Base-by-base conservation (phyloP, 2,888 invertebrate genomes). In the Taphrorychus bicolor region DNA sequence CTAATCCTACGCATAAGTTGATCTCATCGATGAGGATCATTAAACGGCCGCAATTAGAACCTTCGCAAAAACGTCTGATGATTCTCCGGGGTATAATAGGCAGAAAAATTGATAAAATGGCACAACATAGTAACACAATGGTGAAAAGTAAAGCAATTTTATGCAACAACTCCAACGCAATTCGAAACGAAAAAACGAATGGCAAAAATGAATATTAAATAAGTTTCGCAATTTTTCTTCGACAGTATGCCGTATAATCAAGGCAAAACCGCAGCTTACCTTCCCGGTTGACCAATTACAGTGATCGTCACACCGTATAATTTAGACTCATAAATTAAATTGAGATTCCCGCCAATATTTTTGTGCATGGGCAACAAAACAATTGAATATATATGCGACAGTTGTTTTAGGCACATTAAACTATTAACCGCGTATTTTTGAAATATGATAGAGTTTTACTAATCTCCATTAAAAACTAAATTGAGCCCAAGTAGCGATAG, bases 241-340 rank as follows among this genome's bases (percentile, higher is more conserved):
- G 41, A 56, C 49, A 57, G 69, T 57, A 69, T 16, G 66, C 72
- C 75, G 72, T 75, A 70, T 75, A 75, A 75, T 75, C 74, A 74
- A 72, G 70, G 60, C 72, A 63, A 72, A 73, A 74, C 75, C 75
- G 75, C 74, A 74, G 70, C 72, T 74, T 73, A 72, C 74, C 71
- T 73, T 74, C 73, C 68, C 75, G 73, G 77, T 78, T 79, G 78
- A 80, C 79, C 81, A 80, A 81, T 81, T 81, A 81, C 78, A 78
- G 76, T 52, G 63, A 70, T 69, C 76, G 73, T 75, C 78, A 77
- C 76, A 79, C 80, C 81, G 74, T 81, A 80, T 81, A 81, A 81
- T 81, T 81, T 81, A 74, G 79, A 76, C 79, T 78, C 79, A 81
- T 81, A 81, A 81, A 81, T 80, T 78, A 81, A 81, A 80, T 80